Conservation (phyloP, 2,797 vertebrate species). For the Oreonectes daqikongensis region DNA sequence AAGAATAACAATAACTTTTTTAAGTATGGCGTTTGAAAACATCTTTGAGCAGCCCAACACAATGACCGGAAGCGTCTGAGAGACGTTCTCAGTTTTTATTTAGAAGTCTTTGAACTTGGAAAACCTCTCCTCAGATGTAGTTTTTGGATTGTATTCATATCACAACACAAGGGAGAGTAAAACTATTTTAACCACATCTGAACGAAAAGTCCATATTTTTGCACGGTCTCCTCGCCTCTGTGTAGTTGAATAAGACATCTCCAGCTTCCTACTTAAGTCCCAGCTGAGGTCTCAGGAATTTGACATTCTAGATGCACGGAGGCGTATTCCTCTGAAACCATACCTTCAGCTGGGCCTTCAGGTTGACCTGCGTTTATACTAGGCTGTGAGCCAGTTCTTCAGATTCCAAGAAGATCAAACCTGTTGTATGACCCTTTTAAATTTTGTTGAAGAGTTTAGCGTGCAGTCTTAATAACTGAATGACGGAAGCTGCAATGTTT, state of each 20-base stretch:
- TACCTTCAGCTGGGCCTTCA: not conserved
- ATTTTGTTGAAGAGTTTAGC: not conserved
- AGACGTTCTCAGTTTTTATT: conserved; percentile 7
- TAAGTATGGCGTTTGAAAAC: not conserved
- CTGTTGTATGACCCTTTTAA: not conserved
- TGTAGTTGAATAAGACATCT: conserved; percentile 16
- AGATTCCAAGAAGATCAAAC: conserved; percentile 28
- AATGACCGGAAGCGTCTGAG: conserved; percentile 19
- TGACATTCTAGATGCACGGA: conserved; percentile 56
- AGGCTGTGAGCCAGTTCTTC: conserved; percentile 21
- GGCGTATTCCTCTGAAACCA: conserved; percentile 31
- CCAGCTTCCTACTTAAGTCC: not conserved
- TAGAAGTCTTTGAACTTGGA: conserved; percentile 15
- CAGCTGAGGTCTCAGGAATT: conserved; percentile 31
- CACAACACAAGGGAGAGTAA: conserved; percentile 18
- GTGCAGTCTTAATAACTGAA: not conserved
- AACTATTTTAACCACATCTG: conserved; percentile 19
- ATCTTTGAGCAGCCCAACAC: not conserved
- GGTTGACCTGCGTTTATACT: conserved; percentile 8
- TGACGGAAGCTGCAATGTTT: not conserved
- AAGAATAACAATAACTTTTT: not conserved
- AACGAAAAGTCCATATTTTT: conserved; percentile 32
- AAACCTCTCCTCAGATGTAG: not conserved
- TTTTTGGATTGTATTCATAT: conserved; percentile 15
- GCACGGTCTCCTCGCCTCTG: conserved; percentile 9